Evolutionary conservation across 2,113 vertebrate genomes (phyloP), one percentile per base, ranked within the genome.

Genomic region (Nycticorax nycticorax): DNA sequence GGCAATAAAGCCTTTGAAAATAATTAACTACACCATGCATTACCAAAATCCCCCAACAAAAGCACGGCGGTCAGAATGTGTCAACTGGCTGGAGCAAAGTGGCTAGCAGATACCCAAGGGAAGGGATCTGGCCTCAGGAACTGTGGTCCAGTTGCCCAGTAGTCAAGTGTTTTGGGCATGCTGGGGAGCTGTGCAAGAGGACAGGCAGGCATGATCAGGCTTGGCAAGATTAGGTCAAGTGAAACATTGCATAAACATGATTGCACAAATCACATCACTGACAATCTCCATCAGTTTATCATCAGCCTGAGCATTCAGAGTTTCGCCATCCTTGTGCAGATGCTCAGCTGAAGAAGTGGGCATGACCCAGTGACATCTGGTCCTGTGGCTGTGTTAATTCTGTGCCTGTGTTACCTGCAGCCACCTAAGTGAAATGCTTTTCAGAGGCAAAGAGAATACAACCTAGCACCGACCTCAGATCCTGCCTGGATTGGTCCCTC

Each of bases 191-290:
- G 64, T 57, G n/a, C 60, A 78, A 69, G 73, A 67, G 45, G 28
- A 73, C 68, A 84, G 50, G 30, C 33, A 74, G 59, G 73, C 55
- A 53, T 30, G 89, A 85, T 78, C 68, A 78, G 56, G 64, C 73
- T 93, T 53, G 84, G 73, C 77, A 93, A 93, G 89, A 91, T 77
- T 33, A 94, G 84, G 68, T 85, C 89, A 96, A 62, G 63, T 53
- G 75, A 91, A 92, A 89, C 52, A 76, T 32, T 0, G 0, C 63
- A 87, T 43, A 80, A 91, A 77, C 68, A 10, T 32, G 59, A 91
- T 20, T 53, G 80, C 50, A 89, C 50, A 66, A 69, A 78, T 63
- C 64, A 15, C 80, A 71, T 84, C 63, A 20, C 64, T 81, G 88
- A 59, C 60, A 37, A 74, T 73, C 63, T 82, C 53, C 71, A 83